Base-by-base conservation (phyloP, 2,888 invertebrate species). In the Pyrrhosoma nymphula region DNA sequence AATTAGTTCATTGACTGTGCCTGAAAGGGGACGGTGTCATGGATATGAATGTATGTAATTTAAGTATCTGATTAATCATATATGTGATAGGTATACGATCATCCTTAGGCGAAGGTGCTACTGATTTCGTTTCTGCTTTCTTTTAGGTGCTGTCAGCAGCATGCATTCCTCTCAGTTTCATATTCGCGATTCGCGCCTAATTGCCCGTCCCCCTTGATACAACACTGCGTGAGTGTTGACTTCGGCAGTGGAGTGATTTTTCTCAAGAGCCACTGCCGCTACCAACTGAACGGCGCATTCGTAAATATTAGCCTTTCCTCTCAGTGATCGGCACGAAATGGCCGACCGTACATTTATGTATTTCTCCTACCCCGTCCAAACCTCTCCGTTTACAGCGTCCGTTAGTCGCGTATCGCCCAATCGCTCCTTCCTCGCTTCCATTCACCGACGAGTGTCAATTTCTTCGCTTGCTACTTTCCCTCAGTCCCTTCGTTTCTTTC, bases 381-480 rank as follows among this genome's bases (percentile, higher is more conserved):
- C 60, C 16, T 93, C 69, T 69, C 69, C 47, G n/a, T 93, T 39
- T 60, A 20, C 69, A 69, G 26, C 69, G 69, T 91, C 18, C 56
- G 26, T 63, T 56, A 20, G 14, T 55, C 39, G 35, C 63, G 26
- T 69, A n/a, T 69, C 47, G n/a, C 35, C 91, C 91, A 69, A 47
- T 82, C 35, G 63, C 60, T 39, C 16, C 20, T 20, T 20, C 93
- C 47, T 69, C 69, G 93, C 69, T 26, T 82, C 16, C 82, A 35
- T 18, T 82, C 35, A 30, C 30, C 35, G 14, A 14, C 35, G 82
- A n/a, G n/a, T 18, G 82, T 39, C 91, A 91, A 60, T 63, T 91
- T 69, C 63, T 91, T 91, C 91, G 63, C 91, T 63, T 4, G 39
- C 60, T 93, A 93, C 69, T 60, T 47, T 63, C 93, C 0, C 30